Evolutionary conservation across 2,113 vertebrate species (phyloP), one percentile per base, ranked within the genome.

Genomic region (Phrynosoma platyrhinos): DNA sequence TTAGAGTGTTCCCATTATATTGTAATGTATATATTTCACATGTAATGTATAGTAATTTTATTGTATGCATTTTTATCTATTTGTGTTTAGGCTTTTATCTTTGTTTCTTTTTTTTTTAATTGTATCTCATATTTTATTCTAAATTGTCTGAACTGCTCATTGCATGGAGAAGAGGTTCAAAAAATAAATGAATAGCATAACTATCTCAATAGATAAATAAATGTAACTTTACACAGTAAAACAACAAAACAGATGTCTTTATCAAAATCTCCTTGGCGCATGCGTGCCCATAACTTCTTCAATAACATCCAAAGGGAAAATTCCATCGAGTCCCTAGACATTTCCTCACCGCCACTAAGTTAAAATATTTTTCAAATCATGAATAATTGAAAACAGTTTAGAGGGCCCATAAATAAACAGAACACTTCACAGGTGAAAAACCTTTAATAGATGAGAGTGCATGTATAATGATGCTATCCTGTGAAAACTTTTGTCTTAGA

Each of bases 111-210:
- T 16, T 58, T 16, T 62, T 58, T 13, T 16, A 58, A 25, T 16
- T 47, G 66, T 82, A 81, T 62, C 25, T 77, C 40, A 25, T 82
- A 36, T 69, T 30, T 69, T 69, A 82, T 80, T 80, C 18, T 80
- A 80, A 80, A 40, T 23, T 40, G 79, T 20, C 55, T 64, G 20
- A 13, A 81, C 12, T 64, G 23, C 21, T 40, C 55, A 64, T 81
- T 40, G 55, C 9, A 25, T 69, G 21, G 68, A 9, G 10, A 32
- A 4, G 71, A 36, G 18, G 36, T 66, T 66, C 53, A 55, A 81
- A 82, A 68, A 82, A 30, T 27, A 68, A 82, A 68, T 68, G 8
- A 82, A 62, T 27, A 58, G 25, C 64, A 66, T 47, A 62, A 62
- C 4, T 62, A 62, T 62, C 58, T 62, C 9, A 71, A n/a, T 69